Conservation (phyloP, 2,113 vertebrate genomes). For the Excalfactoria chinensis region DNA sequence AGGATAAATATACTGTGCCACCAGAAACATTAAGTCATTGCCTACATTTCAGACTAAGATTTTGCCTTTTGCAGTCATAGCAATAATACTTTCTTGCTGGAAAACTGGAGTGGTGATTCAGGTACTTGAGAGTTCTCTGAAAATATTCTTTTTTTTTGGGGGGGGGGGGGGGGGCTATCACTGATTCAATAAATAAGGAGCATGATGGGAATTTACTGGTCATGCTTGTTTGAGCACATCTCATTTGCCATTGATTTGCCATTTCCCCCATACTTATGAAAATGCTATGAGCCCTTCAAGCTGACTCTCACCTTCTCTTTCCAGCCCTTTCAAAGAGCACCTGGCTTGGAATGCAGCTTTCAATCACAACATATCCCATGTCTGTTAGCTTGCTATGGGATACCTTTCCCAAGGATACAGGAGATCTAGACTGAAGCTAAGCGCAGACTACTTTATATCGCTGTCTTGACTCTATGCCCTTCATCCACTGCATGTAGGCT, state of each 20-base stretch:
- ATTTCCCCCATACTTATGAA: background rate
- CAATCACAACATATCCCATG: background rate
- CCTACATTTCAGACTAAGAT: background rate
- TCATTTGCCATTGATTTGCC: too few relatives aligned
- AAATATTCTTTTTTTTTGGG: background rate
- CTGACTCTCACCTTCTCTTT: background rate
- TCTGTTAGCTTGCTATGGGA: background rate
- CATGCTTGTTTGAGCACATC: background rate
- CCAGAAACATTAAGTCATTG: background rate
- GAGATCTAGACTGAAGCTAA: background rate
- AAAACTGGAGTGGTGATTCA: background rate
- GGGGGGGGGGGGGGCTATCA: too few relatives aligned
- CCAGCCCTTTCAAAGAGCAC: background rate
- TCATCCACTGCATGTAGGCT: too few relatives aligned
- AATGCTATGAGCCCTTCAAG: background rate
- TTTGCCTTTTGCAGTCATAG: background rate
- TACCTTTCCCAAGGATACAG: background rate
- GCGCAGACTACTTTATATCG: background rate
- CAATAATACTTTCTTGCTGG: background rate
- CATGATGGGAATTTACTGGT: background rate
- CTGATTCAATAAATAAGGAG: background rate
- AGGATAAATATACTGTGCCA: background rate
- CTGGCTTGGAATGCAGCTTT: background rate
- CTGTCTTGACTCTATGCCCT: background rate
- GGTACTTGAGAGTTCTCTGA: background rate